phyloP scores from a whole-genome alignment of 2,113 vertebrate species.

The Fulica atra region DNA sequence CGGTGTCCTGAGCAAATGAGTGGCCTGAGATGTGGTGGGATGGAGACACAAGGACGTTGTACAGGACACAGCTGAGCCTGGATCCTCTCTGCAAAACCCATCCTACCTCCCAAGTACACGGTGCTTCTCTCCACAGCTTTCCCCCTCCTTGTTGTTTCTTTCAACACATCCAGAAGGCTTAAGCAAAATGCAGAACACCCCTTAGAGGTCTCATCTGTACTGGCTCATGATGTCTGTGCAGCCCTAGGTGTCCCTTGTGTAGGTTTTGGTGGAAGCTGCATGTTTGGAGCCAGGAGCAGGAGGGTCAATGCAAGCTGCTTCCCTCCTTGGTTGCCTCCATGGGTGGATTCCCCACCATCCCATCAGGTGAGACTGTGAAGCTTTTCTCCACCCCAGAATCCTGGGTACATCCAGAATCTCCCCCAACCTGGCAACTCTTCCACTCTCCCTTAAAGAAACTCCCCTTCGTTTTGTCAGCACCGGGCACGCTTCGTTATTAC shows the following conservation, averaged over 20 bases:
- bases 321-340: fast-evolving
- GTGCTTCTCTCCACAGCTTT: background rate
- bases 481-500: background rate
- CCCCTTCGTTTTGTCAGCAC: background rate
- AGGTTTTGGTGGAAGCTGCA: background rate
- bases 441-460: background rate
- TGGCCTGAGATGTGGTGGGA: background rate
- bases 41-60: fast-evolving
- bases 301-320: background rate
- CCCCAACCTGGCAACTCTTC: background rate
- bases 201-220: background rate
- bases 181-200: background rate
- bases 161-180: background rate
- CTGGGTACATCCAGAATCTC: background rate
- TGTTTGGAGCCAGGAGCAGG: background rate
- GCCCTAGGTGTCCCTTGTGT: background rate
- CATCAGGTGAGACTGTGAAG: background rate
- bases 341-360: background rate
- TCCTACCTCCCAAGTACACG: background rate
- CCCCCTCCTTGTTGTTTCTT: background rate
- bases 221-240: background rate
- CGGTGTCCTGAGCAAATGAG: background rate
- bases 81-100: background rate
- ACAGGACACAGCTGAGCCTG: background rate
- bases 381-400: background rate